Evolutionary conservation across 2,113 vertebrate genomes (phyloP), one percentile per base, ranked within the genome.

Genomic region (Colistium nudipinnis): DNA sequence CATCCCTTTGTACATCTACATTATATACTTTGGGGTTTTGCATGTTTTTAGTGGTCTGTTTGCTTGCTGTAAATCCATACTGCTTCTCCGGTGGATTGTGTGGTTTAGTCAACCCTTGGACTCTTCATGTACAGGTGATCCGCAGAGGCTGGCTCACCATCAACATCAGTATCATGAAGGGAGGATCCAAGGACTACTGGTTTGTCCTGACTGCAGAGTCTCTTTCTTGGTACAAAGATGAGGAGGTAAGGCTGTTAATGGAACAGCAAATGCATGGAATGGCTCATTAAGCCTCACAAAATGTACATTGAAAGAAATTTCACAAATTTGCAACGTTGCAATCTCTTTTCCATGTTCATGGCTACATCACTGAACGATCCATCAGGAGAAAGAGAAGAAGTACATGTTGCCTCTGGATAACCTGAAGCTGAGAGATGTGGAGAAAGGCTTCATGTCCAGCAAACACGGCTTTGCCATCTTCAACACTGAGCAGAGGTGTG

Each of bases 121-220:
- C 43, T 76, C 30, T n/a, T 70, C 38, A 6, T 73, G 51, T 61
- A 47, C 49, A 99, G 97, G 96, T 98, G 78, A 98, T 99, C 90
- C 94, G 97, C 33, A 85, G 95, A 68, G 97, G 97, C 55, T 99
- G 97, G 97, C 74, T 99, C 22, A 99, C 97, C 49, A 96, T 99
- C 89, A 99, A 98, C 83, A 99, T 98, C 76, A 98, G 97, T 74
- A 95, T 99, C 82, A 99, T 99, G 97, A 99, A 99, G 87, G 97
- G 97, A 6, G 97, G 97, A 7, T 98, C 97, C 51, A 98, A 98
- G 83, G 97, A 98, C 47, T 99, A 99, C 87, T 99, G 97, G 97
- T 99, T 99, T 1, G 94, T 99, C 83, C 92, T 99, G 68, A 99
- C 96, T 0, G 96, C 97, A 0, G 97, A 99, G 87, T 96, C 96